Percentiles rank a stretch among this genome's conserved stretches.
Conservation (phyloP, 2,888 invertebrate species). For the Meganola albula region DNA sequence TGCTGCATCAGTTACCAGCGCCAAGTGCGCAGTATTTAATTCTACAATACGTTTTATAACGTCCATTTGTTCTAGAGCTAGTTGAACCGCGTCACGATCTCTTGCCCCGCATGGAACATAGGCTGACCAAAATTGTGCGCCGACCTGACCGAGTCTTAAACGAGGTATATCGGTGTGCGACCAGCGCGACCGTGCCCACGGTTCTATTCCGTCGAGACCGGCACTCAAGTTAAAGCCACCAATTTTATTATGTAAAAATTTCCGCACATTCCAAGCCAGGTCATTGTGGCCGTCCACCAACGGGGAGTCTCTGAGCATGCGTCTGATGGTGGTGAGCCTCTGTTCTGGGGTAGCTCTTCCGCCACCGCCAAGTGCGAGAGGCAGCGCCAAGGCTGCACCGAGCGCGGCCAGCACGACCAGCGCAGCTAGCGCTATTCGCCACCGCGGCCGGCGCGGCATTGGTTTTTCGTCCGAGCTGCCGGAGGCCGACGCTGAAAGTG, state of each 20-base stretch:
- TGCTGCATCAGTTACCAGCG: conserved; percentile 82
- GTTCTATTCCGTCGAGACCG: conserved; percentile 82
- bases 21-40: conserved; percentile 85
- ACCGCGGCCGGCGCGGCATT: conserved; percentile 70
- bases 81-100: conserved; percentile 89
- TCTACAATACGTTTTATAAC: conserved; percentile 85
- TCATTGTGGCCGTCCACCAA: conserved; percentile 91
- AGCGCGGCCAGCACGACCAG: conserved; percentile 78
- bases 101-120: conserved; percentile 91
- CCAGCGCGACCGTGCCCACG: conserved; percentile 92
- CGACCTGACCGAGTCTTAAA: conserved; percentile 88
- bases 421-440: conserved; percentile 78
- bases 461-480: conserved; percentile 74
- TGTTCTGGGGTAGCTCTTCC: conserved; percentile 78
- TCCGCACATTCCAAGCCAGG: conserved; percentile 92
- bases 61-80: conserved; percentile 91
- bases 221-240: conserved; percentile 81
- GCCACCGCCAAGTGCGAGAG: conserved; percentile 71
- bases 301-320: conserved; percentile 82
- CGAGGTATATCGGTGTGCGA: conserved; percentile 95
- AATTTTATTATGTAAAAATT: conserved; percentile 90
- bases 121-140: conserved; percentile 95
- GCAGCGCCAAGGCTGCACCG: conserved; percentile 77
- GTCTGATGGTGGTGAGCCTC: conserved; percentile 80
- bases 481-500: conserved; percentile 67